Evolutionary conservation across 1,140 invertebrate genomes (phyloP), one percentile per base, ranked within the genome.

Genomic region (Neelides sp.): DNA sequence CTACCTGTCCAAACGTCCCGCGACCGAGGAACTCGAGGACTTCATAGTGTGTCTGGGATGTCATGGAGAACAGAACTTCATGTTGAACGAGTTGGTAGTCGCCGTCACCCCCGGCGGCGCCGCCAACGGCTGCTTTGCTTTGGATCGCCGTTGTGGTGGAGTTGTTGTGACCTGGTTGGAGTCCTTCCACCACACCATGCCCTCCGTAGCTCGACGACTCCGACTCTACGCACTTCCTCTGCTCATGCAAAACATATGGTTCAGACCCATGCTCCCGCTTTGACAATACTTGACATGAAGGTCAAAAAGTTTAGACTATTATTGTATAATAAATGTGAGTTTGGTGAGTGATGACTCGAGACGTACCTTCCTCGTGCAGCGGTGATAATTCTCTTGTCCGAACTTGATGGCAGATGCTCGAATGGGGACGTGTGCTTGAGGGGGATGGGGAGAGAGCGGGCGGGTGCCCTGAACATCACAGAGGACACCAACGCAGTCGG

Each of bases 11-110:
- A 74, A 98, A 99, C 43, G 95, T 99, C 58, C 94, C 93, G 59
- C 95, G 80, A 59, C 95, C 95, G 55, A 98, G 76, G 72, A 98
- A 98, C 71, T 98, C 95, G 61, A 99, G 75, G 52, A 99, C 95
- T 73, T 96, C 91, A 72, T 96, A 96, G 65, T 89, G 83, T 59
- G 83, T 83, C 37, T 61, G 58, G 2, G 58, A 57, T 34, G 78
- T 83, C 69, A 86, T 84, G 48, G 91, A 96, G 71, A 92, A 95
- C 53, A 98, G 79, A 56, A 95, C 92, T 72, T 97, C 94, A 72
- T 98, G 93, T 70, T 97, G 91, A 26, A 97, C 92, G 66, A 97
- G 75, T 68, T 95, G 90, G 72, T 97, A 97, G 72, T 97, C 94
- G 37, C 94, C 94, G 71, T 97, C 93, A 61, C 83, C 77, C 65